phyloP scores from a whole-genome alignment of 2,888 invertebrate genomes.

The Pyralis farinalis region DNA sequence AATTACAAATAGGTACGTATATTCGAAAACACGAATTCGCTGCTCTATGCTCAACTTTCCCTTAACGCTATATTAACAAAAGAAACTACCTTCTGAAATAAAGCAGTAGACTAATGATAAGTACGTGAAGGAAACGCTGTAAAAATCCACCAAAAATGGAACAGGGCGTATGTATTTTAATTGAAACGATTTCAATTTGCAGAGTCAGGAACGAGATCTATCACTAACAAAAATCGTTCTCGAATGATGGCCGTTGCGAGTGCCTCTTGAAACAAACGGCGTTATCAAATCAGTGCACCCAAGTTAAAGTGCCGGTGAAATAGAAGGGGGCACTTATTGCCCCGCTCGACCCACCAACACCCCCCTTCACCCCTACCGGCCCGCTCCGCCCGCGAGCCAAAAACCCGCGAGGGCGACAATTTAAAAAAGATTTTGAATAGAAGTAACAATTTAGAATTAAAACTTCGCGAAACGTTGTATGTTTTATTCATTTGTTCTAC shows the following conservation, averaged over 20 bases:
- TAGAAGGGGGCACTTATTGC: slow-evolving; percentile 74
- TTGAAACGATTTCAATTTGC: slow-evolving; percentile 38
- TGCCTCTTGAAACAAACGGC: slow-evolving; percentile 74
- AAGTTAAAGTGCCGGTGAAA: slow-evolving; percentile 76
- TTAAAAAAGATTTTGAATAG: slow-evolving; percentile 21
- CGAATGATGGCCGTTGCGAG: slow-evolving; percentile 57
- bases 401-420: slow-evolving; percentile 31
- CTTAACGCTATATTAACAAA: too few species aligned
- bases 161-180: slow-evolving; percentile 22
- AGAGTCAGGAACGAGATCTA: slow-evolving; percentile 29
- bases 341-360: slow-evolving; percentile 33
- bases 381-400: slow-evolving; percentile 17
- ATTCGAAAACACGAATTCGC: too few species aligned
- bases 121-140: not conserved
- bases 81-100: too few species aligned
- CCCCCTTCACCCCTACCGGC: slow-evolving; percentile 10
- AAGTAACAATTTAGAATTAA: slow-evolving; percentile 15
- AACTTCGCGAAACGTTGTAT: slow-evolving; percentile 10
- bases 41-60: too few species aligned
- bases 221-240: slow-evolving; percentile 51
- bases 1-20: too few species aligned
- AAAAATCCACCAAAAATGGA: slow-evolving; percentile 3
- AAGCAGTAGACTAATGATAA: not conserved
- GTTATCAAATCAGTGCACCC: slow-evolving; percentile 80
- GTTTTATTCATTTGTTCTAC: slow-evolving; percentile 7